Conservation (phyloP, 2,113 vertebrate species). For the Hirundichthys speculiger region DNA sequence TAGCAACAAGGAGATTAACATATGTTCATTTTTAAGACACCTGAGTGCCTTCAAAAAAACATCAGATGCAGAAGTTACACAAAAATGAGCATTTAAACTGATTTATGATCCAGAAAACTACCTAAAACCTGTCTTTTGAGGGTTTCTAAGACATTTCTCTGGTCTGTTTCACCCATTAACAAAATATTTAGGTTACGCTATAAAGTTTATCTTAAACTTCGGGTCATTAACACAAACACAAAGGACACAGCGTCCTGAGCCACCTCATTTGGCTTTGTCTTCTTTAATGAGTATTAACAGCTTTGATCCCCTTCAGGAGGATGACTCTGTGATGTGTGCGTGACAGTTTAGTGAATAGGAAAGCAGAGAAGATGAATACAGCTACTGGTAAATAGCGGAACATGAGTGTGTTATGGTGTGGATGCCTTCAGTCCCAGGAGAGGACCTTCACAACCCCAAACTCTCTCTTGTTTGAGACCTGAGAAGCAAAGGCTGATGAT, state of each 20-base stretch:
- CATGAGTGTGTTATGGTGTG: slow-evolving; percentile 75
- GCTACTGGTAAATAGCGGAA: slow-evolving; percentile 78
- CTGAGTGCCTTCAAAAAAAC: slow-evolving; percentile 21
- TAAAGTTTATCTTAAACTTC: slow-evolving; percentile 22
- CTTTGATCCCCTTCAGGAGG: slow-evolving; percentile 77
- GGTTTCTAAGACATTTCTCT: slow-evolving; percentile 15
- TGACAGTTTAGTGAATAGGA: slow-evolving; percentile 72
- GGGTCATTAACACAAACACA: slow-evolving; percentile 48
- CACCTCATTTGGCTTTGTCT: slow-evolving; percentile 35
- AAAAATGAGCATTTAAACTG: slow-evolving; percentile 14
- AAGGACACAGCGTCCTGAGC: not conserved
- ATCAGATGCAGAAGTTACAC: slow-evolving; percentile 29
- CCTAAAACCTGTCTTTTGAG: slow-evolving; percentile 16
- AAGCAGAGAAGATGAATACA: slow-evolving; percentile 75
- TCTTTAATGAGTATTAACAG: slow-evolving; percentile 61
- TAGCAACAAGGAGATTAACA: slow-evolving; percentile 41
- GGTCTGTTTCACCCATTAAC: slow-evolving; percentile 50
- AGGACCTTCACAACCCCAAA: slow-evolving; percentile 71
- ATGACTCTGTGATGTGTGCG: slow-evolving; percentile 45
- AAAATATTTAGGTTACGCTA: slow-evolving; percentile 54
- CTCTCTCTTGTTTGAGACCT: slow-evolving; percentile 69
- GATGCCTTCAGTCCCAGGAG: slow-evolving; percentile 83
- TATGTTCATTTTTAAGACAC: slow-evolving; percentile 32
- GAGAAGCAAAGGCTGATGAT: slow-evolving; percentile 61
- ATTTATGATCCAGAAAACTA: slow-evolving; percentile 39